These are phyloP conservation scores for Silurus asotus DNA, from an alignment of 2,113 vertebrate species.

Conservation along the genomic window DNA sequence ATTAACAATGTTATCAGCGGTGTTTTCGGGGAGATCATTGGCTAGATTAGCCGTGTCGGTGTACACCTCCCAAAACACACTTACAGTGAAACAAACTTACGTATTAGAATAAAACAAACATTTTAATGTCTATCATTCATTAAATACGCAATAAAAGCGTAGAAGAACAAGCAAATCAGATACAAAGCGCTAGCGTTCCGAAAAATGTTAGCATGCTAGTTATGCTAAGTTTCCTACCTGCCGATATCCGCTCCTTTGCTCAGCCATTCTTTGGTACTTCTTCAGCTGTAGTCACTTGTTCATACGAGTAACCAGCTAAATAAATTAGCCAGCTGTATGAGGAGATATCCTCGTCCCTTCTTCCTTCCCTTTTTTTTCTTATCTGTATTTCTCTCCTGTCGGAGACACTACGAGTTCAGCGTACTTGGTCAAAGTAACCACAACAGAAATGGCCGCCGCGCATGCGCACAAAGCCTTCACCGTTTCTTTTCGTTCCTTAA, in stretches of 20 bases:
- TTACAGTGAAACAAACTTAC: background rate
- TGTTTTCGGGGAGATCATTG: background rate
- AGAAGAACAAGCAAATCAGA: background rate
- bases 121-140: background rate
- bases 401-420: background rate
- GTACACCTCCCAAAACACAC: too few relatives aligned
- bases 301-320: slow-evolving; percentile 10
- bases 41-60: background rate
- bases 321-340: background rate
- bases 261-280: slow-evolving; percentile 65
- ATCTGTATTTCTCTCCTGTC: background rate
- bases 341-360: background rate
- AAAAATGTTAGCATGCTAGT: background rate
- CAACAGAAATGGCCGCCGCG: slow-evolving; percentile 20
- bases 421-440: background rate
- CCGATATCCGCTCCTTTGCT: slow-evolving; percentile 73
- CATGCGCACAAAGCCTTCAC: slow-evolving; percentile 9
- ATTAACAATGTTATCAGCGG: background rate
- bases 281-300: slow-evolving; percentile 1
- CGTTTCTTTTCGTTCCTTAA: background rate
- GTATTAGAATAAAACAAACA: background rate
- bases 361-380: background rate
- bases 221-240: slow-evolving; percentile 63
- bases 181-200: background rate
- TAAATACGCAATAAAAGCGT: background rate